These are phyloP conservation scores for Ectemnius continuus DNA, from an alignment of 2,888 invertebrate genomes.

Conservation along the genomic window DNA sequence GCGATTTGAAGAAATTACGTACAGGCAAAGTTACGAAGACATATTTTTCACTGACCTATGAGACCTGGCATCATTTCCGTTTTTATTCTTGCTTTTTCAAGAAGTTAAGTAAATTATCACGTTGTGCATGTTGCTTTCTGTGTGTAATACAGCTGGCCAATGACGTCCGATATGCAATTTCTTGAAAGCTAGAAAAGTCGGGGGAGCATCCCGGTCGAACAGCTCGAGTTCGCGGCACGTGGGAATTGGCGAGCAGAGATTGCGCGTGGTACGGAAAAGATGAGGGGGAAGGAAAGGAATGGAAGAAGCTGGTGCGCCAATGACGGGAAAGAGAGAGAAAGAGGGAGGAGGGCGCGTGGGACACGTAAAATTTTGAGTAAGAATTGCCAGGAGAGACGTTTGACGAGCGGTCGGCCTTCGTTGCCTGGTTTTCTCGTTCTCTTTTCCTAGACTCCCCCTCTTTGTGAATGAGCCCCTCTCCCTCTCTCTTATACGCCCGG, in stretches of 20 bases:
- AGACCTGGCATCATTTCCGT: no score
- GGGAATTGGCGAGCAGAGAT: conserved; percentile 31
- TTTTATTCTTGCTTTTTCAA: no score
- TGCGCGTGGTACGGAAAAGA: conserved; percentile 17
- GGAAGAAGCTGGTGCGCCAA: conserved; percentile 12
- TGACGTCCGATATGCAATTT: no score
- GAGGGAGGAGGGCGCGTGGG: conserved; percentile 34
- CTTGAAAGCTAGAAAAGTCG: no score
- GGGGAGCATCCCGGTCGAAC: no score
- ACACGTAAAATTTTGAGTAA: conserved; percentile 63
- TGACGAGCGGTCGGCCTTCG: conserved; percentile 65
- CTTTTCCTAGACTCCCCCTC: conserved; percentile 10
- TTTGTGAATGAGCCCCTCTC: conserved; percentile 6
- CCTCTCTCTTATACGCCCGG: neutral
- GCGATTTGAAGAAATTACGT: no score
- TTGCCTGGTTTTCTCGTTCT: conserved; percentile 32
- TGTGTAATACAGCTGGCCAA: no score
- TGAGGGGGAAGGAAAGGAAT: no score
- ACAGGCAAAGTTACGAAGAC: no score
- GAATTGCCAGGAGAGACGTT: conserved; percentile 59
- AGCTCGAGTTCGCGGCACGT: conserved; percentile 12
- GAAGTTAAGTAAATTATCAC: no score
- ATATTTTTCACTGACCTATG: no score
- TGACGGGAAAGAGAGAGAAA: conserved; percentile 32
- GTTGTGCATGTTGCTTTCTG: no score